Percentiles rank a stretch among this genome's conserved stretches.
Conservation (phyloP, 2,797 vertebrate species). For the Sebastes hopkinsi region DNA sequence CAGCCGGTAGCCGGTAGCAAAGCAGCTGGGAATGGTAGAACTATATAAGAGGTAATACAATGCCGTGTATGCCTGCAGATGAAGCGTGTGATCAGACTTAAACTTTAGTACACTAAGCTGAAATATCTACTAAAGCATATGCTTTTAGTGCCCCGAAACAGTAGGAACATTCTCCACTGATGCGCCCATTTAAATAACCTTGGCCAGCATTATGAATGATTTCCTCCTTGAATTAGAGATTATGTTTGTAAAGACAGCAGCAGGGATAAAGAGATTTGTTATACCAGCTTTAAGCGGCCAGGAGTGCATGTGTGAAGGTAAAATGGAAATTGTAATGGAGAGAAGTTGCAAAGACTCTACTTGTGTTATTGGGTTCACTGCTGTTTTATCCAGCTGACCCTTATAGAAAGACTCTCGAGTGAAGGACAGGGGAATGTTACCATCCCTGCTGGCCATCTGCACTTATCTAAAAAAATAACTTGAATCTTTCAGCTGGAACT, state of each 20-base stretch:
- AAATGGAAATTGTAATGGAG: constrained; percentile 10
- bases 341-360: background rate
- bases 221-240: constrained; percentile 52
- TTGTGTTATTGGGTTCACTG: background rate
- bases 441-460: background rate
- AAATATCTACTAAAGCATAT: constrained; percentile 9
- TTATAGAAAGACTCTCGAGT: background rate
- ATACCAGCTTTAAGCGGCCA: constrained; percentile 23
- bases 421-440: background rate
- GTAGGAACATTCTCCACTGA: constrained; percentile 14
- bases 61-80: background rate
- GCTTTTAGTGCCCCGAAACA: constrained; percentile 9
- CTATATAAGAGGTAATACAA: background rate
- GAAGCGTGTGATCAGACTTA: constrained; percentile 20
- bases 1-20: background rate
- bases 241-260: constrained; percentile 51
- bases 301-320: constrained; percentile 45
- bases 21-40: background rate
- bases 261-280: constrained; percentile 58
- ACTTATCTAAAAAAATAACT: background rate
- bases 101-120: constrained; percentile 2
- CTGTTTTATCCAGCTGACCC: background rate
- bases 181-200: constrained; percentile 50
- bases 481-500: background rate
- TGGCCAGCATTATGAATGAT: constrained; percentile 37